phyloP scores from a whole-genome alignment of 2,797 vertebrate genomes.

The Pseudochirops corinnae region DNA sequence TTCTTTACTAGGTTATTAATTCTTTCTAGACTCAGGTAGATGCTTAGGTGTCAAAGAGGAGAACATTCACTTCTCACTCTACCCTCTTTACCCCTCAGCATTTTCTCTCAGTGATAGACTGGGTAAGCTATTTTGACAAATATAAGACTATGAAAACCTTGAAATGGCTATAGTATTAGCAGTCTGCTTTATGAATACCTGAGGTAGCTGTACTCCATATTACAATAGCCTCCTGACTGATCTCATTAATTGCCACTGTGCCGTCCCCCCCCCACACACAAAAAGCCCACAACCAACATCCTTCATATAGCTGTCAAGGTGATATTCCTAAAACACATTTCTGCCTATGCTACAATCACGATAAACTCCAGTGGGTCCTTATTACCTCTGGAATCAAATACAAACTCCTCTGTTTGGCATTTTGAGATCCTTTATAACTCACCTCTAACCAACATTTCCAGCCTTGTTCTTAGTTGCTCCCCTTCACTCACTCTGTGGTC shows the following conservation, averaged over 20 bases:
- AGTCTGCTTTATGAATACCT: neutral
- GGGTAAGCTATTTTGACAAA: neutral
- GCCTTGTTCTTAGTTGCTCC: neutral
- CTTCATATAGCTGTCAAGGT: neutral
- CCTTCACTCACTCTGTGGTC: neutral
- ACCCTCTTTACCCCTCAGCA: neutral
- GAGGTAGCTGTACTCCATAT: neutral
- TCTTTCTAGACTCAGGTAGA: neutral
- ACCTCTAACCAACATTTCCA: neutral
- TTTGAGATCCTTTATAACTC: neutral
- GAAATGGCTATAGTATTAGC: neutral
- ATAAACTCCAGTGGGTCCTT: neutral
- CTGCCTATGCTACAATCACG: neutral
- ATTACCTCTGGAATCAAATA: neutral
- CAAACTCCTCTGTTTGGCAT: neutral
- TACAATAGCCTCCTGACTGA: neutral
- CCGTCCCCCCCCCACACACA: too few relatives aligned
- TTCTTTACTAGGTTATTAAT: neutral
- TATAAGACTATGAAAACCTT: slow-evolving; percentile 2
- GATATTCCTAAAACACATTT: neutral
- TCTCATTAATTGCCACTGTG: neutral
- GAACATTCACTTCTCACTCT: neutral
- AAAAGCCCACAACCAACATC: neutral
- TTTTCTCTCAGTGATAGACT: neutral
- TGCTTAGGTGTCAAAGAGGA: neutral